Percentiles rank a stretch among this genome's conserved stretches.
phyloP scores from a whole-genome alignment of 1,140 invertebrate species.

The Drosophila lini region DNA sequence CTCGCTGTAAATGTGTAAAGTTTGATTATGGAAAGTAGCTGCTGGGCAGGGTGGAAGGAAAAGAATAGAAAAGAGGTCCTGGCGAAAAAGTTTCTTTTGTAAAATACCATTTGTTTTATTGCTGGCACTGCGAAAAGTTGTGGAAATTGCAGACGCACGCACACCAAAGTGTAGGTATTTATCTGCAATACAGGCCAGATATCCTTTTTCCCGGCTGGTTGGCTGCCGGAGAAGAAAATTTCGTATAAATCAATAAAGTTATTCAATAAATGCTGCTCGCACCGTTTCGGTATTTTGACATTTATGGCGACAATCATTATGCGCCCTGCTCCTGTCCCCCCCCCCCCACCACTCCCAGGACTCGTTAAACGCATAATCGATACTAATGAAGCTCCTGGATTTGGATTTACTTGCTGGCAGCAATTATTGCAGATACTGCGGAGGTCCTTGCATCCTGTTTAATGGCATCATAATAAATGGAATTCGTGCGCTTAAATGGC shows the following conservation, averaged over 20 bases:
- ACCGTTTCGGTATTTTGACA: slow-evolving; percentile 62
- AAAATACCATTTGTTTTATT: slow-evolving; percentile 80
- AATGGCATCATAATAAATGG: slow-evolving; percentile 74
- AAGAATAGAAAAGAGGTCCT: slow-evolving; percentile 29
- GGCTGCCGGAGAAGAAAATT: slow-evolving; percentile 34
- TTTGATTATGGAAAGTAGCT: slow-evolving; percentile 66
- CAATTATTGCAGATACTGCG: slow-evolving; percentile 65
- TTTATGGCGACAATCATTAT: slow-evolving; percentile 80
- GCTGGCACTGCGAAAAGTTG: slow-evolving; percentile 61
- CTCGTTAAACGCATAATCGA: slow-evolving; percentile 78
- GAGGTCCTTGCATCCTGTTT: slow-evolving; percentile 61
- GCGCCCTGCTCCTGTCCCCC: background rate
- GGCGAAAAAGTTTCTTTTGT: slow-evolving; percentile 70
- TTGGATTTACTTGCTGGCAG: slow-evolving; percentile 73
- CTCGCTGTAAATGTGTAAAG: slow-evolving; percentile 72
- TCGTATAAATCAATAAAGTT: slow-evolving; percentile 75
- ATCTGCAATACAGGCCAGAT: slow-evolving; percentile 14
- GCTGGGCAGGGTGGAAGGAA: background rate
- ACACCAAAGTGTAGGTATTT: slow-evolving; percentile 6
- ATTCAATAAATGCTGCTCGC: slow-evolving; percentile 69
- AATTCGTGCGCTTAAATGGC: slow-evolving; percentile 64
- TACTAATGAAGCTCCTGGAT: slow-evolving; percentile 76
- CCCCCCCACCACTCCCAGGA: background rate
- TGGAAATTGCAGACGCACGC: slow-evolving; percentile 61
- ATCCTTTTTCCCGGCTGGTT: background rate